Evolutionary conservation across 2,113 vertebrate genomes (phyloP), one percentile per base, ranked within the genome.

Genomic region (Myrmophylax atrothorax): DNA sequence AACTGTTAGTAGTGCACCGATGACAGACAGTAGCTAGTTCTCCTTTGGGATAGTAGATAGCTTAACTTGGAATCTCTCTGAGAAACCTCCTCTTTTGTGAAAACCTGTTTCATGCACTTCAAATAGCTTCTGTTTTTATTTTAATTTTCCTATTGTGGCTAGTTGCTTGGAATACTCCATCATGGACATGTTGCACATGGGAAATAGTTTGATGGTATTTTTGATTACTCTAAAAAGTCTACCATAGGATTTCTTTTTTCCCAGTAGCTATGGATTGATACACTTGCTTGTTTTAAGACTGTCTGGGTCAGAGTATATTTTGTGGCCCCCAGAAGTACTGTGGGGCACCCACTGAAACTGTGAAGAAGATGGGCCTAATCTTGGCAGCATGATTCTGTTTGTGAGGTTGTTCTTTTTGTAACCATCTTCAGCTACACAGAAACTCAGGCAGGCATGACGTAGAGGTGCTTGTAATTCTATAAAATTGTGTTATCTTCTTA

Each of bases 11-110:
- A 83, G 90, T 3, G 12, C 87, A 64, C 91, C 1, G 97, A 97
- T 97, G 97, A 96, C 94, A 97, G 94, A 91, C 96, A 49, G 81
- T 94, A 97, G 93, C 86, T 97, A 50, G 77, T 96, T 87, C 72
- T 97, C 67, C 70, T 93, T 82, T 29, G 7, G 92, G 58, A 26
- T 5, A 73, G 62, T 59, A 97, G 95, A 96, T 97, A 97, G 64
- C 86, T 87, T 74, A 67, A 88, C 91, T 95, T 82, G 76, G 75
- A 64, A 81, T 95, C 47, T 69, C 53, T 37, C 19, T 12, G 37
- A 88, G 60, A 90, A 81, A 78, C n/a, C 15, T 58, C 47, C 23
- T 56, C 7, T 79, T 76, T 82, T 85, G 31, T 46, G 31, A 33
- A 92, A 69, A 64, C 14, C 9, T 18, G 6, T 56, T 74, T 90